Evolutionary conservation across 2,797 vertebrate genomes (phyloP).

Genomic region (Percopsis omiscomaycus): DNA sequence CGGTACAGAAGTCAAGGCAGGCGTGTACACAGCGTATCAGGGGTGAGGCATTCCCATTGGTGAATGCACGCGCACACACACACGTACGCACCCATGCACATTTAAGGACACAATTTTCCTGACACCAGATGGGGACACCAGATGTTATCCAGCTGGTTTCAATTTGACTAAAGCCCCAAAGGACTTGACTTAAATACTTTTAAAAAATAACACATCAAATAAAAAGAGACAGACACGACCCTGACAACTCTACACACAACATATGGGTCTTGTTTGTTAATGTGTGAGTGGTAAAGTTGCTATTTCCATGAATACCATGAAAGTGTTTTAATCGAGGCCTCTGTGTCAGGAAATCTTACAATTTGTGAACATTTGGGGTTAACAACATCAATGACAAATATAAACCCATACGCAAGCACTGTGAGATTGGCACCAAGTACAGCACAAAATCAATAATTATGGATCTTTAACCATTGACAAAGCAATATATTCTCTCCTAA

Average conservation of each 20-base stretch:
- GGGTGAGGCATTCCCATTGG: conserved; percentile 39
- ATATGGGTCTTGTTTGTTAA: conserved; percentile 29
- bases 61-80: conserved; percentile 21
- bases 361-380: neutral
- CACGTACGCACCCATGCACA: conserved; percentile 14
- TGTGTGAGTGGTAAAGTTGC: conserved; percentile 16
- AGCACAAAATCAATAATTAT: neutral
- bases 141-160: conserved; percentile 73
- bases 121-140: conserved; percentile 62
- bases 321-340: conserved; percentile 16
- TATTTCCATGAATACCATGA: neutral
- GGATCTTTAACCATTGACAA: too few relatives aligned
- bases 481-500: conserved; percentile 2
- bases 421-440: neutral
- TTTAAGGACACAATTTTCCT: conserved; percentile 29
- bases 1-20: conserved; percentile 43
- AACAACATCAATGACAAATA: neutral
- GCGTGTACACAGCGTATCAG: conserved; percentile 33
- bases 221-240: conserved; percentile 35
- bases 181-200: conserved; percentile 54
- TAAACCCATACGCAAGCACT: neutral
- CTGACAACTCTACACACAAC: conserved; percentile 19
- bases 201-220: conserved; percentile 56
- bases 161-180: conserved; percentile 59
- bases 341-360: conserved; percentile 17